Evolutionary conservation across 2,888 invertebrate species (phyloP).

Genomic region (Aethes cnicana): DNA sequence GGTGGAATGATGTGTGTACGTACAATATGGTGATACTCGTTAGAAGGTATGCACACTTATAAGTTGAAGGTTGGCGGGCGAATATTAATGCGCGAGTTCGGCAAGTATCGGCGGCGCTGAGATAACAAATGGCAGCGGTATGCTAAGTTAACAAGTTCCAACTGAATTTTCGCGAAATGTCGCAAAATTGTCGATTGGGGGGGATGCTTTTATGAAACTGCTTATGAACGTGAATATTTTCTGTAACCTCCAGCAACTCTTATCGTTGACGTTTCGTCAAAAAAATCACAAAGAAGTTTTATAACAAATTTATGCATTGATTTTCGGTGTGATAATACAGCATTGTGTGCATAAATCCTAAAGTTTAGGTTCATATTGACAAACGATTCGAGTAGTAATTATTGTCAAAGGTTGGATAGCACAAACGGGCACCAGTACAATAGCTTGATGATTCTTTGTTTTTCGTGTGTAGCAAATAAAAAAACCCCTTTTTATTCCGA

Average conservation of each 20-base stretch:
- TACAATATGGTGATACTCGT: conserved; percentile 23
- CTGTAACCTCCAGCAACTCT: conserved; percentile 36
- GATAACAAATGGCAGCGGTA: conserved; percentile 38
- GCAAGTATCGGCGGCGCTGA: conserved; percentile 24
- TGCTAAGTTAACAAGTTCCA: conserved; percentile 39
- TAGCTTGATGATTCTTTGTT: not conserved
- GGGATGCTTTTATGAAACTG: conserved; percentile 38
- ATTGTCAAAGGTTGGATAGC: no score
- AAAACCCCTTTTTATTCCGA: conserved; percentile 15
- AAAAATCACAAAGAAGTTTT: not conserved
- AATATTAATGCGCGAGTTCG: conserved; percentile 24
- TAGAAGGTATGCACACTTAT: conserved; percentile 20
- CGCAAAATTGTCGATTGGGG: conserved; percentile 38
- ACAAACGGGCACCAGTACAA: not conserved
- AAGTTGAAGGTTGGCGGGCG: conserved; percentile 7
- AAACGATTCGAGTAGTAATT: no score
- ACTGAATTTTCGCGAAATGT: conserved; percentile 42
- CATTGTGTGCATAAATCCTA: not conserved
- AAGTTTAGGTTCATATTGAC: no score
- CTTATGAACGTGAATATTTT: conserved; percentile 28
- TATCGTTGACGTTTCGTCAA: conserved; percentile 28
- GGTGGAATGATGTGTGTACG: conserved; percentile 7
- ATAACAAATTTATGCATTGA: not conserved
- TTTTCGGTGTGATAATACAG: not conserved
- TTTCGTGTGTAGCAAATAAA: conserved; percentile 11